Evolutionary conservation across 2,797 vertebrate genomes (phyloP).

Genomic region (Ara ararauna): DNA sequence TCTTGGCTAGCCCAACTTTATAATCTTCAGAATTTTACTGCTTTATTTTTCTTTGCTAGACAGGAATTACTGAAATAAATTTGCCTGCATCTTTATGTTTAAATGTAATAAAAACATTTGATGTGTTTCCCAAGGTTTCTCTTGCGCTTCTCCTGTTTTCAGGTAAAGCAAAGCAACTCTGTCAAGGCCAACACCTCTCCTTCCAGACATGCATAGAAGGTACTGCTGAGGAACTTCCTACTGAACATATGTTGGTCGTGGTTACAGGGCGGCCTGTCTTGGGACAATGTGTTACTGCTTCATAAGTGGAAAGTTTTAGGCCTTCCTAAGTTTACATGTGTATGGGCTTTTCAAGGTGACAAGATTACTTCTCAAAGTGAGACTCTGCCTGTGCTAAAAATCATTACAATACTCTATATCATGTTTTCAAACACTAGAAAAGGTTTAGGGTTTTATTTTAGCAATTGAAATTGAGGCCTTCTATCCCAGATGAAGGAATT

Average conservation of each 20-base stretch:
- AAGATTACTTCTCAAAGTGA: neutral
- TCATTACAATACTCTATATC: rapidly evolving
- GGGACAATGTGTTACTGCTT: neutral
- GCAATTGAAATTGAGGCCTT: neutral
- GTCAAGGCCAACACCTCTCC: neutral
- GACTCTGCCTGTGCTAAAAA: neutral
- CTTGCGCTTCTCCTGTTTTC: neutral
- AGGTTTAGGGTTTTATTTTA: neutral
- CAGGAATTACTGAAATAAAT: neutral
- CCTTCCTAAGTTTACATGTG: neutral
- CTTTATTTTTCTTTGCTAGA: neutral
- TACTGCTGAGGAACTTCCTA: neutral
- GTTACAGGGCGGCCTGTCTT: neutral
- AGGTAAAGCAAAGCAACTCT: neutral
- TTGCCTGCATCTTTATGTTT: neutral
- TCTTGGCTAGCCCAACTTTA: neutral
- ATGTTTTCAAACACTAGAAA: neutral
- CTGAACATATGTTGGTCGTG: neutral
- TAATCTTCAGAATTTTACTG: neutral
- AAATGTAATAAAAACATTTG: neutral
- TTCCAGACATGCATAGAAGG: neutral
- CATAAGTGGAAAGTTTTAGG: neutral
- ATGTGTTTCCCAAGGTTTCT: neutral
- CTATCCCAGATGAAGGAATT: neutral
- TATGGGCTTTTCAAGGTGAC: neutral